Evolutionary conservation across 2,888 invertebrate species (phyloP).

Genomic region (Nycteola revayana): DNA sequence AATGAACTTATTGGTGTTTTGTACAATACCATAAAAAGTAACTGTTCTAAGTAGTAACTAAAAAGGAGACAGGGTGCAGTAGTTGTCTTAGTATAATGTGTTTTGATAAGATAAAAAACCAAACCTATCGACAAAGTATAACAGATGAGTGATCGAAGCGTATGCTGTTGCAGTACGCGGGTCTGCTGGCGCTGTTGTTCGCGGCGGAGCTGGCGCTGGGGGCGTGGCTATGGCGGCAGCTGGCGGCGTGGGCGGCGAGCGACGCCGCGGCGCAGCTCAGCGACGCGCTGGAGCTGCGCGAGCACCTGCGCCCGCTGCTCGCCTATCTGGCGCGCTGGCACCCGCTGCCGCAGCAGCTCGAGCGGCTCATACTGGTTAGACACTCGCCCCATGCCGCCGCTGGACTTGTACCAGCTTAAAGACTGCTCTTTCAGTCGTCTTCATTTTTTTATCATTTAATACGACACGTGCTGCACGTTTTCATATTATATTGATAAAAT

Average conservation of each 20-base stretch:
- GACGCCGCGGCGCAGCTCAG: constrained; percentile 32
- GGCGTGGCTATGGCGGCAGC: constrained; percentile 40
- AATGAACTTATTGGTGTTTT: no score
- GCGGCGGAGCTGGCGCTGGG: constrained; percentile 31
- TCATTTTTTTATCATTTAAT: no score
- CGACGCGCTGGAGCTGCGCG: constrained; percentile 39
- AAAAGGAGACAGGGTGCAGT: no score
- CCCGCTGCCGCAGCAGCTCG: constrained; percentile 37
- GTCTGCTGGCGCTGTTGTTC: constrained; percentile 28
- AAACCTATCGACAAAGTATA: no score
- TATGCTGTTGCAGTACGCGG: constrained; percentile 37
- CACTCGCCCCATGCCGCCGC: constrained; percentile 4
- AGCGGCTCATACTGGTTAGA: constrained; percentile 37
- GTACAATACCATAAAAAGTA: no score
- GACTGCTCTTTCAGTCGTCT: no score
- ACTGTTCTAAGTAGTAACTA: no score
- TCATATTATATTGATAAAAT: no score
- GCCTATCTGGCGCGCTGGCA: constrained; percentile 8
- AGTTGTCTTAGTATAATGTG: no score
- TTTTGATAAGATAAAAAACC: no score
- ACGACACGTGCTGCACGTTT: no score
- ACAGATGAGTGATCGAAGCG: no score
- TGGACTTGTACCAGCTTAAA: neutral
- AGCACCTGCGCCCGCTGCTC: constrained; percentile 43
- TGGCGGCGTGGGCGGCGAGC: constrained; percentile 34